Evolutionary conservation across 2,113 vertebrate species (phyloP), one percentile per base, ranked within the genome.

Genomic region (Alethe diademata): DNA sequence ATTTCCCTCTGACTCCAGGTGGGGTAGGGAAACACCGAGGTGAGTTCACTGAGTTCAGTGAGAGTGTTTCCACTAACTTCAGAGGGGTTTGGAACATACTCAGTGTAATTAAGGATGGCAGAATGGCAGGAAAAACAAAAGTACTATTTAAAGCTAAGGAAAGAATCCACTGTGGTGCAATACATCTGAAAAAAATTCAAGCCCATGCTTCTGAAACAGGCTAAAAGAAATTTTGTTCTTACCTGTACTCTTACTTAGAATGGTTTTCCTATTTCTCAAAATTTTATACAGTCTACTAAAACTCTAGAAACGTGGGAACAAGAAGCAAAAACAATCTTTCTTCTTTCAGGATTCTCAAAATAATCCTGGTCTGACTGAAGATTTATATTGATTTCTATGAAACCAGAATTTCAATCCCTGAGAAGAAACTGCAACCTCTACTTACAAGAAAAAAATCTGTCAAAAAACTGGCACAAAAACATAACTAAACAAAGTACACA

Each of bases 401-500:
- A 79, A 56, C 20, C 66, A 82, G 50, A 85, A 62, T 54, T 92
- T 90, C 85, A 72, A 43, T 8, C 43, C 74, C 64, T 70, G 78
- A 88, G 80, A 78, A 94, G 88, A 89, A 88, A 92, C 35, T 93
- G 36, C 71, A 82, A 93, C 43, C 60, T 19, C 28, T 36, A 72
- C 45, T 48, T 53, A 78, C 78, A 92, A 92, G 26, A 31, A 94
- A 90, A 85, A 81, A 92, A 60, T 85, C 93, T 64, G 70, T 82
- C 90, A 76, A 89, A 62, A 86, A 92, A 57, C 45, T 91, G 87
- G 64, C 82, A 82, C 73, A 54, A 86, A 96, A 93, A n/a, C 61
- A 69, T 67, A 92, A 69, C 83, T 91, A 86, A 86, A 88, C 94
- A 93, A 94, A 92, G 47, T 57, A 76, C 73, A 89, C 87, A 54